phyloP scores from a whole-genome alignment of 2,888 invertebrate species.

The Drosophila helvetica region DNA sequence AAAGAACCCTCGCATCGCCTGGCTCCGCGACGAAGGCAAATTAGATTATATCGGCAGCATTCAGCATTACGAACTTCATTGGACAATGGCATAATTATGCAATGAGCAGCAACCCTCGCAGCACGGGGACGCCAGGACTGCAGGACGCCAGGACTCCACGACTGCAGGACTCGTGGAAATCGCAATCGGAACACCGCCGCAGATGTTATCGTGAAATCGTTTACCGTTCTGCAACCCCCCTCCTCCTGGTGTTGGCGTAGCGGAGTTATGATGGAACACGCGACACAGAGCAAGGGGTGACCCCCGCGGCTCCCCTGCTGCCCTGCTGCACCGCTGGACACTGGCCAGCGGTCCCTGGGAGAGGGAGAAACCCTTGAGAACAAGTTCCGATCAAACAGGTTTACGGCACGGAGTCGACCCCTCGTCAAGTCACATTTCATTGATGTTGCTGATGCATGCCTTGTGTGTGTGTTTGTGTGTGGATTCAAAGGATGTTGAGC shows the following conservation, averaged over 20 bases:
- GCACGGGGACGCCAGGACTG: not conserved
- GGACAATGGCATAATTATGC: slow-evolving; percentile 78
- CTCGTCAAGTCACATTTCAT: slow-evolving; percentile 71
- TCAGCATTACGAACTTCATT: slow-evolving; percentile 65
- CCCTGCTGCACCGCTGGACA: slow-evolving; percentile 43
- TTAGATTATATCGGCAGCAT: slow-evolving; percentile 71
- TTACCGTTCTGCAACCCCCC: slow-evolving; percentile 64
- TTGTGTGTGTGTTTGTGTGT: no score
- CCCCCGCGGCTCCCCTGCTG: slow-evolving; percentile 34
- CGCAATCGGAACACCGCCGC: slow-evolving; percentile 58
- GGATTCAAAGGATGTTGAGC: no score
- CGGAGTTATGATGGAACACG: slow-evolving; percentile 66
- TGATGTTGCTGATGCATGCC: slow-evolving; percentile 70
- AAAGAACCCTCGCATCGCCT: not conserved
- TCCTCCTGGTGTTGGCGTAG: not conserved
- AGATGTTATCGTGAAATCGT: slow-evolving; percentile 79
- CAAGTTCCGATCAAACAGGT: slow-evolving; percentile 72
- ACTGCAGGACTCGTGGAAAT: not conserved
- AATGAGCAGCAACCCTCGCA: slow-evolving; percentile 62
- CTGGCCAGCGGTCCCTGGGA: slow-evolving; percentile 37
- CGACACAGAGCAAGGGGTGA: slow-evolving; percentile 55
- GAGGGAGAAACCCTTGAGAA: slow-evolving; percentile 57
- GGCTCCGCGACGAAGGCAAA: slow-evolving; percentile 39
- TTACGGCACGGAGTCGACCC: slow-evolving; percentile 52
- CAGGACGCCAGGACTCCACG: no score